Percentiles rank a stretch among this genome's conserved stretches.
These are phyloP conservation scores for Liopterus haemorrhoidalis DNA, from an alignment of 2,888 invertebrate genomes.

Conservation along the genomic window DNA sequence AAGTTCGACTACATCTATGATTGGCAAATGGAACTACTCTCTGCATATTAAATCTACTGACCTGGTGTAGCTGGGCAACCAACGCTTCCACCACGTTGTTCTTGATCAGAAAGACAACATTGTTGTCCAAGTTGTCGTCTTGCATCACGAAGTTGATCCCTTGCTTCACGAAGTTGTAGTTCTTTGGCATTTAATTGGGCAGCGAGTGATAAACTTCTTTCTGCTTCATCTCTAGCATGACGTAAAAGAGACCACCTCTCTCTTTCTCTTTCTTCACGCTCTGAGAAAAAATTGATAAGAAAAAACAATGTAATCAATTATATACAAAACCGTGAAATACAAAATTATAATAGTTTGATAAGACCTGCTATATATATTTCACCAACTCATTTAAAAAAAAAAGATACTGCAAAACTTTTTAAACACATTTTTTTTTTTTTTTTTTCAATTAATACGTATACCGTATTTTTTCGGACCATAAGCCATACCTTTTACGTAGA, in stretches of 20 bases:
- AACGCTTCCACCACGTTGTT: conserved; percentile 50
- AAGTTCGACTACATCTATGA: too few relatives aligned
- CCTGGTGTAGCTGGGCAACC: not conserved
- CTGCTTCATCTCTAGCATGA: conserved; percentile 85
- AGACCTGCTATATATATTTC: too few relatives aligned
- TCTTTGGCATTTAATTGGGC: conserved; percentile 84
- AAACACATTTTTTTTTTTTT: too few relatives aligned
- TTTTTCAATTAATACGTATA: too few relatives aligned
- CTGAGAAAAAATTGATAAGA: too few relatives aligned
- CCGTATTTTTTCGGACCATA: too few relatives aligned
- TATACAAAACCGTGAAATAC: too few relatives aligned
- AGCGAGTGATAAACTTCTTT: conserved; percentile 76
- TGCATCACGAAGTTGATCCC: conserved; percentile 80
- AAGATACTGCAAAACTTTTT: too few relatives aligned
- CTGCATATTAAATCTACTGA: not conserved
- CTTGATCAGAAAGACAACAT: conserved; percentile 79
- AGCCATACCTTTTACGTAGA: too few relatives aligned
- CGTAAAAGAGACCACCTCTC: conserved; percentile 83
- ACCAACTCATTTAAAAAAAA: too few relatives aligned
- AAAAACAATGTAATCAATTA: too few relatives aligned
- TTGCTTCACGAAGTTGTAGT: conserved; percentile 75
- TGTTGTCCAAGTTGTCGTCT: conserved; percentile 65
- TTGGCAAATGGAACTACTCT: not conserved
- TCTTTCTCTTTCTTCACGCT: conserved; percentile 70
- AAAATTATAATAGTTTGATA: too few relatives aligned